Evolutionary conservation across 2,113 vertebrate genomes (phyloP), one percentile per base, ranked within the genome.

Genomic region (Monopterus albus): DNA sequence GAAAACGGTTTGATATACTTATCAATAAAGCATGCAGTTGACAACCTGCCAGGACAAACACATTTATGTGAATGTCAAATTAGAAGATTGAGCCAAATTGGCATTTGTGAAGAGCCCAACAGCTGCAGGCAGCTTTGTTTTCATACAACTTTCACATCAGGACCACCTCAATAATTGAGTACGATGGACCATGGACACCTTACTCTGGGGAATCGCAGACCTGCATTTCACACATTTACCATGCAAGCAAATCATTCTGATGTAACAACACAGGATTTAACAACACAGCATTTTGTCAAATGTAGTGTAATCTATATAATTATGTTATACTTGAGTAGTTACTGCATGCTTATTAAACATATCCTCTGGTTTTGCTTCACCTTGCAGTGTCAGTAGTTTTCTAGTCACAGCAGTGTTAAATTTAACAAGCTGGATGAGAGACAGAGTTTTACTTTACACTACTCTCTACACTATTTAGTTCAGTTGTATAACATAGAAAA

Each of bases 31-130:
- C 50, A 73, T 40, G 18, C 14, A 33, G 45, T 14, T 78, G 78
- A 79, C 58, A 52, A 45, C 28, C 62, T 78, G 72, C 78, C 76
- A 82, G 53, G 4, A 20, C 47, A 61, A 62, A 59, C 36, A 36
- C 57, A 62, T 72, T 59, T 61, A 63, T 76, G 38, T 70, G 43
- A 57, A 59, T 59, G 61, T 77, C 55, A 72, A 78, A 77, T 74
- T 20, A 57, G 60, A 79, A 36, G 46, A 66, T 26, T 23, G 17
- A 63, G 56, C 21, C 43, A 57, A 23, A 61, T 36, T 79, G 59
- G 79, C 58, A 60, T 79, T 73, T 79, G 35, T 70, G 40, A 60
- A 47, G 53, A 73, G 39, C 52, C 61, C 39, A 51, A 18, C 63
- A 63, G 68, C 78, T 60, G 67, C 68, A 59, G 36, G 60, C 66